Base-by-base conservation (phyloP, 2,797 vertebrate genomes). In the Ciconia nigra region DNA sequence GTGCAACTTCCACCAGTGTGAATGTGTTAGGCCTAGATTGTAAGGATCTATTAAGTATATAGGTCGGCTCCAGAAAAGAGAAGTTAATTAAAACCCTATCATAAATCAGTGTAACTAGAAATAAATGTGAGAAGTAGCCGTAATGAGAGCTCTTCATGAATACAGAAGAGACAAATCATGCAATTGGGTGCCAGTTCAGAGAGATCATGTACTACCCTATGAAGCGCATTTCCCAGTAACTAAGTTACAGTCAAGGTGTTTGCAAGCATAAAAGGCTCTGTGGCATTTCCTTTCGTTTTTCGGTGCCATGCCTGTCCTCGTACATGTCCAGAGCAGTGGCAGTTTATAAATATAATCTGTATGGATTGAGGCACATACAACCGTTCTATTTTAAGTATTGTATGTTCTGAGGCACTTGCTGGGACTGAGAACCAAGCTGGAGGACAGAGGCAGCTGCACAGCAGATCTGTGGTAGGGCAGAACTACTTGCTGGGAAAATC, bases 51-150 rank as follows among this genome's bases (percentile, higher is more conserved):
- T 95, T 71, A 76, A 90, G 62, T 21, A 51, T n/a, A 92, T 24
- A 96, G 83, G 88, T 66, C 91, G 65, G 29, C 57, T 96, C 69
- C 83, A 86, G 90, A 95, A 44, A 73, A 83, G 61, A 80, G 14
- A 86, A 90, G 42, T 88, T 95, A 92, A 95, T 96, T 96, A 96
- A 96, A 91, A 91, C 39, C 26, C 73, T 54, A 81, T 79, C 70
- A 93, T 91, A 91, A 86, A 90, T 95, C 87, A 96, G 58, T 78
- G 55, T 96, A 95, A 96, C 93, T 95, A 96, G 83, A 94, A 94
- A 91, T 86, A 88, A 95, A 95, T 88, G 62, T 69, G 85, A 95
- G 77, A 74, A 92, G 89, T 71, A 55, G 46, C 72, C 33, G 19
- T 83, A 59, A 81, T 83, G 79, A 93, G 73, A 42, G 14, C 31